These are phyloP conservation scores for Smutsia temminckii DNA, from an alignment of 2,797 vertebrate genomes.

Conservation along the genomic window DNA sequence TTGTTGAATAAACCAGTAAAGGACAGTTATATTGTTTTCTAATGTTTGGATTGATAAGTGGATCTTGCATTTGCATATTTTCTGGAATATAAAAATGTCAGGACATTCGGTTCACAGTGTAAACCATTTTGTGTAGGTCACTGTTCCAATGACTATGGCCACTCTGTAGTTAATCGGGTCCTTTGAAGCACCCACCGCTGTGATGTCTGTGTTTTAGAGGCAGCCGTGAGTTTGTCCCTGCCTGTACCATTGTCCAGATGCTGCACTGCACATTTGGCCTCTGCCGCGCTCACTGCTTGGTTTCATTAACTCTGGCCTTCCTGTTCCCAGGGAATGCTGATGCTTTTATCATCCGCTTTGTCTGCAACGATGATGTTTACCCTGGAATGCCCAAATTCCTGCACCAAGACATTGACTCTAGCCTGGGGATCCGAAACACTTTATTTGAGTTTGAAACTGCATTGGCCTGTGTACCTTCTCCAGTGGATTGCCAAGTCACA, in stretches of 20 bases:
- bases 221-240: neutral
- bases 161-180: neutral
- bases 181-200: accelerated
- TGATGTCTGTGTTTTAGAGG: accelerated
- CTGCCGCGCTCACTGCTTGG: accelerated
- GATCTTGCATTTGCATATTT: neutral
- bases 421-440: conserved; percentile 84
- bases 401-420: conserved; percentile 88
- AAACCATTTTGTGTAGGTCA: accelerated
- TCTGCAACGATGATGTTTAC: conserved; percentile 88
- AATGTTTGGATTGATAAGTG: neutral
- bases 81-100: neutral
- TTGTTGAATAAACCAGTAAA: neutral
- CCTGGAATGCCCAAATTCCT: conserved; percentile 86
- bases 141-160: accelerated
- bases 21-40: neutral
- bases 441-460: conserved; percentile 94
- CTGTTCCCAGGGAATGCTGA: conserved; percentile 84
- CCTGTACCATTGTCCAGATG: accelerated
- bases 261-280: neutral
- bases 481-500: conserved; percentile 92
- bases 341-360: conserved; percentile 91
- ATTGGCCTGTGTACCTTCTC: conserved; percentile 91
- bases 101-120: neutral
- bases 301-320: conserved; percentile 30